Evolutionary conservation across 1,140 invertebrate genomes (phyloP), one percentile per base, ranked within the genome.

Genomic region (Zaprionus ghesquierei): DNA sequence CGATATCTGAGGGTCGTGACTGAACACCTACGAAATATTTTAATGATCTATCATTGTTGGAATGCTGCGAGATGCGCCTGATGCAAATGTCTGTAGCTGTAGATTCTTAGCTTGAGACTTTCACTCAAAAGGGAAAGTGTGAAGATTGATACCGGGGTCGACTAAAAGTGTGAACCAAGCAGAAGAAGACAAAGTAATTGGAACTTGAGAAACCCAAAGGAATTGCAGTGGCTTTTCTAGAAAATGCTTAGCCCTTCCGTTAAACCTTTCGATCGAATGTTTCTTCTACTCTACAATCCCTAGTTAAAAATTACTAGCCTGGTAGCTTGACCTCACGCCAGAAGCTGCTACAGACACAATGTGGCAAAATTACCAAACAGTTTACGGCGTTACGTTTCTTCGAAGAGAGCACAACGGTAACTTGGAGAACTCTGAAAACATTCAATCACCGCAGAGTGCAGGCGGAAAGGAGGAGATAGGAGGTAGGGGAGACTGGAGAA

Each of bases 401-500:
- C 13, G 41, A 44, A 50, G 12, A 35, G 20, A 44, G 64, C 68
- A 1, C 87, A 86, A 87, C 81, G 81, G 79, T 79, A 79, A 41
- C 22, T 33, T 50, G 29, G 49, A 66, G 69, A 53, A 74, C 70
- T 66, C 46, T 74, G 53, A 77, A 75, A 73, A 66, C 64, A 77
- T 64, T 75, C 59, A 77, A 77, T 70, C 75, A 63, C 35, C 54
- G 18, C 33, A 56, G 46, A 77, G 49, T 69, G 66, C 66, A 62
- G 20, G 29, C 49, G 9, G 23, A 58, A 12, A 18, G 46, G 41
- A 50, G 31, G 15, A 58, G n/a, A n/a, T n/a, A n/a, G 49, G 15
- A 44, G 22, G 18, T 22, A 18, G 29, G 22, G 25, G 20, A 33
- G 20, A 27, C 35, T 23, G 51, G 12, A 25, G 35, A 55, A 15